These are phyloP conservation scores for Drosophila mayaguana DNA, from an alignment of 2,888 invertebrate genomes.

Conservation along the genomic window DNA sequence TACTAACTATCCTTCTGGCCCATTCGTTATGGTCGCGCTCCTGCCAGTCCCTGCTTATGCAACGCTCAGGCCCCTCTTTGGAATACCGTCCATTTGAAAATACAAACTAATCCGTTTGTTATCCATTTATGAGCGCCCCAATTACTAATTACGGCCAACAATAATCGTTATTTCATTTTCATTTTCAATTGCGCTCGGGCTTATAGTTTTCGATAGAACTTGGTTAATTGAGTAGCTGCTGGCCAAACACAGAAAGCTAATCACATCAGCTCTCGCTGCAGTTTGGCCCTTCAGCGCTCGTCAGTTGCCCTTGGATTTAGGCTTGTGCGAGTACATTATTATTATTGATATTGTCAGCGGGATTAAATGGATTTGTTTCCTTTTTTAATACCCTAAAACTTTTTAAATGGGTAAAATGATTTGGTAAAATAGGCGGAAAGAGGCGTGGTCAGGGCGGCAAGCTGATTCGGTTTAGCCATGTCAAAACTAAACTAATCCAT, in stretches of 20 bases:
- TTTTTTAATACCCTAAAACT: neutral
- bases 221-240: constrained; percentile 40
- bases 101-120: constrained; percentile 53
- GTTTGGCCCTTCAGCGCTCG: neutral
- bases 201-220: constrained; percentile 30
- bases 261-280: constrained; percentile 34
- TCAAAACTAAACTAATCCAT: no score
- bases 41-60: constrained; percentile 1
- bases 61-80: constrained; percentile 10
- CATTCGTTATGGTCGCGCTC: constrained; percentile 3
- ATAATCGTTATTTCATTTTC: constrained; percentile 2
- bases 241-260: constrained; percentile 44
- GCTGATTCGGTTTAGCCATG: no score
- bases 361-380: constrained; percentile 8
- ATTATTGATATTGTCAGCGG: constrained; percentile 2
- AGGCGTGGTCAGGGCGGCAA: no score
- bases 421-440: no score
- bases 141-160: constrained; percentile 60
- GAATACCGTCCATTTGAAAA: constrained; percentile 42
- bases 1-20: constrained; percentile 20
- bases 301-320: neutral
- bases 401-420: no score
- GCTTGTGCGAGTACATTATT: neutral
- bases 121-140: constrained; percentile 49
- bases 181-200: constrained; percentile 15